Evolutionary conservation across 2,888 invertebrate species (phyloP).

Genomic region (Cyclophora punctaria): DNA sequence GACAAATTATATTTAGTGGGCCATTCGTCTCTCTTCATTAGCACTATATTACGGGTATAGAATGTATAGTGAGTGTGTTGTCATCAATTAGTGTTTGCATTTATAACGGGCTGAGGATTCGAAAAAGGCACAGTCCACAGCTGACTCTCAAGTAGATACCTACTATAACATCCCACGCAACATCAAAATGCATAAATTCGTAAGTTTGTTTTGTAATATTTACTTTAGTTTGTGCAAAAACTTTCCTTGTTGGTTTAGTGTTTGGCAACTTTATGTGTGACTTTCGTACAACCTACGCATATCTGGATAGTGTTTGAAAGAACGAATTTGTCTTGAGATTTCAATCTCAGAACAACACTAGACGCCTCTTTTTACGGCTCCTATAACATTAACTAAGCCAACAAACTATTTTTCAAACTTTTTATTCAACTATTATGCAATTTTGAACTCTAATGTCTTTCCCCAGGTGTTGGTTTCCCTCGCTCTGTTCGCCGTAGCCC

Average conservation of each 20-base stretch:
- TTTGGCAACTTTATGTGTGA: too few relatives aligned
- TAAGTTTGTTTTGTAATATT: conserved; percentile 28
- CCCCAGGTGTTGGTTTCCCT: conserved; percentile 42
- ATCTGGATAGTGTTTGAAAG: too few relatives aligned
- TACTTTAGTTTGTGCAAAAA: background rate
- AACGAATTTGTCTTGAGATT: too few relatives aligned
- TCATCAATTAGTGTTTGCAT: conserved; percentile 44
- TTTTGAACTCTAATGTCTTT: background rate
- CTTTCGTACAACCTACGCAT: too few relatives aligned
- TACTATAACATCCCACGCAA: conserved; percentile 18
- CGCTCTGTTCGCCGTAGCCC: conserved; percentile 39
- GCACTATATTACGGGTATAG: conserved; percentile 46
- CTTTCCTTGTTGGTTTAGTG: conserved; percentile 1
- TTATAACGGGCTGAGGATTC: conserved; percentile 35
- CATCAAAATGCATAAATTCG: conserved; percentile 52
- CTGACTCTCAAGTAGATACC: conserved; percentile 27
- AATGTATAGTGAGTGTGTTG: conserved; percentile 38
- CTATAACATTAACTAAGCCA: too few relatives aligned
- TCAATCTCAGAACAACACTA: too few relatives aligned
- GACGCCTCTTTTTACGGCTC: too few relatives aligned
- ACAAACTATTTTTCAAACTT: too few relatives aligned
- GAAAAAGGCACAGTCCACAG: conserved; percentile 37
- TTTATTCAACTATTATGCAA: too few relatives aligned
- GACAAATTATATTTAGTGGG: conserved; percentile 35
- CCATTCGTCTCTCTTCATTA: conserved; percentile 47